Percentiles rank a stretch among this genome's conserved stretches.
Conservation (phyloP, 2,113 vertebrate species). For the Maccullochella peelii region DNA sequence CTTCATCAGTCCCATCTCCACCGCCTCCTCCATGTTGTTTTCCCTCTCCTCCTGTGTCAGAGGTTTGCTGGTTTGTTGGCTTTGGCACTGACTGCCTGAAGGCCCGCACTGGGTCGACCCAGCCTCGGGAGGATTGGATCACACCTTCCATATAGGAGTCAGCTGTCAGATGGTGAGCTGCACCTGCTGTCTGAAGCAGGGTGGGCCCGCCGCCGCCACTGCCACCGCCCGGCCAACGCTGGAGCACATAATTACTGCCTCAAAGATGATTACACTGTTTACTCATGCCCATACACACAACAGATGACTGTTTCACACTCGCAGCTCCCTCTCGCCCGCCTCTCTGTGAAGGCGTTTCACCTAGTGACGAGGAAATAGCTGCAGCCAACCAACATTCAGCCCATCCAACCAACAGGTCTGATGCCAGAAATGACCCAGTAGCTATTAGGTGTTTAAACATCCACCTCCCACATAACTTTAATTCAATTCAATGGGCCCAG, state of each 20-base stretch:
- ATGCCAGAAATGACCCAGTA: constrained; percentile 68
- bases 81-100: constrained; percentile 54
- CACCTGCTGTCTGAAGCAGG: constrained; percentile 79
- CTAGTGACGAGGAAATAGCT: constrained; percentile 58
- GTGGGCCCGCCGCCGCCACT: constrained; percentile 47
- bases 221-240: constrained; percentile 35
- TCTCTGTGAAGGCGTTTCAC: constrained; percentile 51
- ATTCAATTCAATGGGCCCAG: constrained; percentile 56
- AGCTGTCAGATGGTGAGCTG: constrained; percentile 72
- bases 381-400: constrained; percentile 62
- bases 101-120: constrained; percentile 23
- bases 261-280: constrained; percentile 76
- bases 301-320: constrained; percentile 71
- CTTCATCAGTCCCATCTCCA: constrained; percentile 42
- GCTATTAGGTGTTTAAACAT: constrained; percentile 74
- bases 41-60: constrained; percentile 50
- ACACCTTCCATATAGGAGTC: constrained; percentile 66
- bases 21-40: constrained; percentile 51
- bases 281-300: constrained; percentile 71
- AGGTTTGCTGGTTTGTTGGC: constrained; percentile 59
- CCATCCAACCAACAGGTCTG: constrained; percentile 55
- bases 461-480: constrained; percentile 50
- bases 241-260: constrained; percentile 70
- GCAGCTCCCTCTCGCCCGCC: constrained; percentile 12
- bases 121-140: constrained; percentile 64